These are phyloP conservation scores for Betta splendens DNA, from an alignment of 2,797 vertebrate species.

Conservation along the genomic window DNA sequence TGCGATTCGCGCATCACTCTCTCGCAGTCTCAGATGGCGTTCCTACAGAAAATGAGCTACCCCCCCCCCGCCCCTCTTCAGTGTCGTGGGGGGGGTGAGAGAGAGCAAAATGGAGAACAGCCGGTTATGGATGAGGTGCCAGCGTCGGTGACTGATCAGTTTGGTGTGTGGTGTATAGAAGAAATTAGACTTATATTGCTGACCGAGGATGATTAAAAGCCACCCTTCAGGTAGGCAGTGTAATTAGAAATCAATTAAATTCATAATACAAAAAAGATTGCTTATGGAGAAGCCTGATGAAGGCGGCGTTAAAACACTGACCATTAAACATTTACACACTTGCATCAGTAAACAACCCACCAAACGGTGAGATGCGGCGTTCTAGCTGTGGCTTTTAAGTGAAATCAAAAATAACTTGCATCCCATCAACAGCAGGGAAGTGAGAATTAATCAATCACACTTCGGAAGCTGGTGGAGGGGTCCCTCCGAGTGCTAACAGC, in stretches of 20 bases:
- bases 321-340: conserved; percentile 2
- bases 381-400: background rate
- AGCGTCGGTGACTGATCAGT: conserved; percentile 43
- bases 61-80: background rate
- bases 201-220: conserved; percentile 68
- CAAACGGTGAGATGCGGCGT: background rate
- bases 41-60: conserved; percentile 22
- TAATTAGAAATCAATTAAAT: conserved; percentile 76
- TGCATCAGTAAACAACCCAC: conserved; percentile 2
- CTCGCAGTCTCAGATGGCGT: conserved; percentile 42
- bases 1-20: conserved; percentile 53
- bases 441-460: conserved; percentile 47
- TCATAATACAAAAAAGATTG: conserved; percentile 46
- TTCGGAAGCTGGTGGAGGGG: conserved; percentile 20
- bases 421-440: conserved; percentile 24
- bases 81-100: conserved; percentile 1
- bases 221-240: conserved; percentile 52
- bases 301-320: conserved; percentile 28
- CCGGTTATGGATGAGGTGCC: conserved; percentile 66
- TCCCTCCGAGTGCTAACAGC: conserved; percentile 51
- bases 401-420: conserved; percentile 30
- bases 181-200: conserved; percentile 56
- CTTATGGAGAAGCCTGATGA: conserved; percentile 44
- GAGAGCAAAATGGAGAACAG: conserved; percentile 47
- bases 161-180: conserved; percentile 37